A percentile compares a stretch with the other conserved stretches of the same genome.
Evolutionary conservation across 2,888 invertebrate species (phyloP).

Genomic region (Nemotelus pantherinus): DNA sequence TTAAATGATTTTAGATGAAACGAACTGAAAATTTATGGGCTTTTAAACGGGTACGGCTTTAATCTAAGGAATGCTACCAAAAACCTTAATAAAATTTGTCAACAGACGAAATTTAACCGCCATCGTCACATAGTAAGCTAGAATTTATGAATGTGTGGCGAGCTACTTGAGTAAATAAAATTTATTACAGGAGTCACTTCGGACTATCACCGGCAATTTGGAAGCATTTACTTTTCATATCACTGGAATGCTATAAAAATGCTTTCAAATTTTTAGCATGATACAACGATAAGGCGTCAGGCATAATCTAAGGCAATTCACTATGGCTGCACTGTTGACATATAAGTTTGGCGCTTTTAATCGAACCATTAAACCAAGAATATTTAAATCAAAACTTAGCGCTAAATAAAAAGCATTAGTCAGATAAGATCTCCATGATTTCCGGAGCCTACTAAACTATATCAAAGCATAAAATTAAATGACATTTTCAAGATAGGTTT

Average conservation of each 20-base stretch:
- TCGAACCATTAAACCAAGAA: background rate
- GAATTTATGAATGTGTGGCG: background rate
- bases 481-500: too few species aligned
- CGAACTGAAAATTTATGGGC: background rate
- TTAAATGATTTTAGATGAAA: background rate
- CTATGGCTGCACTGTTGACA: background rate
- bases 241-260: conserved; percentile 28
- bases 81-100: conserved; percentile 6
- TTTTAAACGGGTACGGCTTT: conserved; percentile 5
- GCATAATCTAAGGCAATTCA: background rate
- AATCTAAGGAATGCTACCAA: conserved; percentile 4
- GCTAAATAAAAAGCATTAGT: too few species aligned
- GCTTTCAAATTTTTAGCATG: conserved; percentile 12
- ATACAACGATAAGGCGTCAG: conserved; percentile 5
- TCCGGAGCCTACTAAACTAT: too few species aligned
- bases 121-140: background rate
- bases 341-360: background rate
- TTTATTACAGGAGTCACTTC: conserved; percentile 4
- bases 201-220: conserved; percentile 16
- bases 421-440: too few species aligned
- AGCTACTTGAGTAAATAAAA: conserved; percentile 19
- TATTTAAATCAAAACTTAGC: background rate
- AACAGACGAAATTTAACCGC: background rate
- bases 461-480: too few species aligned
- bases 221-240: conserved; percentile 32